A percentile compares a stretch with the other conserved stretches of the same genome.
Conservation (phyloP, 1,140 invertebrate genomes). For the Orchestia grillus region DNA sequence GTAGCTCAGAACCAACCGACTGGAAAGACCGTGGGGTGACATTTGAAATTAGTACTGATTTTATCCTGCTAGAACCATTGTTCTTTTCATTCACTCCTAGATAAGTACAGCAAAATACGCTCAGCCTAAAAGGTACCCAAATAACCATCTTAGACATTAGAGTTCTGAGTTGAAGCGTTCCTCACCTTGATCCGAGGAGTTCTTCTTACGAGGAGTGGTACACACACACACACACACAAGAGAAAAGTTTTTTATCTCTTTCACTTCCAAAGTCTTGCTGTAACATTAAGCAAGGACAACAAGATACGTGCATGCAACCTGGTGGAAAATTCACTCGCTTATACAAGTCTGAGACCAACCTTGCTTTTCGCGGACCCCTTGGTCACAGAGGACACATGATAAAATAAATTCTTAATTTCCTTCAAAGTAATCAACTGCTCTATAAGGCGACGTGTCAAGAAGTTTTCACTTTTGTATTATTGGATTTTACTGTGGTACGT, state of each 20-base stretch:
- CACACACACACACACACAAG: not conserved
- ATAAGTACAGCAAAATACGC: not conserved
- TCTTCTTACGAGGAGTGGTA: no score
- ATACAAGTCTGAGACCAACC: no score
- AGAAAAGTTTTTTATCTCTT: not conserved
- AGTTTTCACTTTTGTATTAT: not conserved
- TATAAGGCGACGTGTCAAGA: not conserved
- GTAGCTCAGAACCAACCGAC: constrained; percentile 18
- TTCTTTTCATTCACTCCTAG: not conserved
- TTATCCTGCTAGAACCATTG: not conserved
- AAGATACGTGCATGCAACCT: not conserved
- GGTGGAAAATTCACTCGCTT: not conserved
- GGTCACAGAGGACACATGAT: not conserved
- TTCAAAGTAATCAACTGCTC: not conserved
- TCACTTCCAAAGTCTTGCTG: not conserved
- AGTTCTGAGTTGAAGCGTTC: no score
- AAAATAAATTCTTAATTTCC: not conserved
- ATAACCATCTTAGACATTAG: not conserved
- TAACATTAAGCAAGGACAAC: not conserved
- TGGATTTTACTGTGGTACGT: not conserved
- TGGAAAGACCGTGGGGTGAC: constrained; percentile 34
- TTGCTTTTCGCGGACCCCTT: not conserved
- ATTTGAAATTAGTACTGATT: constrained; percentile 51
- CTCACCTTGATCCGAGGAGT: no score
- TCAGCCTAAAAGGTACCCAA: not conserved